Conservation (phyloP, 2,888 invertebrate genomes). For the Agrotis clavis region DNA sequence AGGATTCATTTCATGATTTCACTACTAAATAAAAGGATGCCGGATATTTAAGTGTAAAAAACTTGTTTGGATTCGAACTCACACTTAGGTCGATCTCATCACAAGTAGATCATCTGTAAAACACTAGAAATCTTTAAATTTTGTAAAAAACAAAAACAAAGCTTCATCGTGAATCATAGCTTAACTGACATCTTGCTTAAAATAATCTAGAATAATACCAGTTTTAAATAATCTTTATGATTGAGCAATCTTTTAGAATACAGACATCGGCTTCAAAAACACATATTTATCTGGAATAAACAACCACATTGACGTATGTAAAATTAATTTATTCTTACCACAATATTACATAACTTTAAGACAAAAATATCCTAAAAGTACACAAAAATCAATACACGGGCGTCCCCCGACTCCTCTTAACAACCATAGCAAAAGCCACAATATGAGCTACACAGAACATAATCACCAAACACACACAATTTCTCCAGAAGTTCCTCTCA, state of each 20-base stretch:
- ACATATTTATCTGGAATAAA: neutral
- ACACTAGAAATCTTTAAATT: neutral
- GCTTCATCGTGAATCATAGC: neutral
- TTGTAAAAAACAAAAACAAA: too few species aligned
- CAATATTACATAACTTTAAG: too few species aligned
- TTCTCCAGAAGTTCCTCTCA: constrained; percentile 83
- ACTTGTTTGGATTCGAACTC: too few species aligned
- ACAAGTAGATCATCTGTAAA: too few species aligned
- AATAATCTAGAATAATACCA: neutral
- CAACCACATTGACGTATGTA: neutral
- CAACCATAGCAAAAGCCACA: constrained; percentile 85
- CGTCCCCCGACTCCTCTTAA: constrained; percentile 84
- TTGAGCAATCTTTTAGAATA: neutral
- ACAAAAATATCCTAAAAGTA: neutral
- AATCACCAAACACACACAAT: constrained; percentile 81
- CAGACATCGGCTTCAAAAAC: neutral
- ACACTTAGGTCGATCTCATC: too few species aligned
- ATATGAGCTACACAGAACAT: constrained; percentile 84
- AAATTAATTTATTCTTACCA: constrained; percentile 3
- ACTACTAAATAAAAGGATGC: too few species aligned
- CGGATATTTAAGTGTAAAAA: too few species aligned
- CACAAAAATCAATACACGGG: constrained; percentile 81
- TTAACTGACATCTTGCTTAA: neutral
- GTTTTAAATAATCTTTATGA: neutral
- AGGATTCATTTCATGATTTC: too few species aligned